Conservation (phyloP, 2,888 invertebrate genomes). For the Pseudoips prasinana region DNA sequence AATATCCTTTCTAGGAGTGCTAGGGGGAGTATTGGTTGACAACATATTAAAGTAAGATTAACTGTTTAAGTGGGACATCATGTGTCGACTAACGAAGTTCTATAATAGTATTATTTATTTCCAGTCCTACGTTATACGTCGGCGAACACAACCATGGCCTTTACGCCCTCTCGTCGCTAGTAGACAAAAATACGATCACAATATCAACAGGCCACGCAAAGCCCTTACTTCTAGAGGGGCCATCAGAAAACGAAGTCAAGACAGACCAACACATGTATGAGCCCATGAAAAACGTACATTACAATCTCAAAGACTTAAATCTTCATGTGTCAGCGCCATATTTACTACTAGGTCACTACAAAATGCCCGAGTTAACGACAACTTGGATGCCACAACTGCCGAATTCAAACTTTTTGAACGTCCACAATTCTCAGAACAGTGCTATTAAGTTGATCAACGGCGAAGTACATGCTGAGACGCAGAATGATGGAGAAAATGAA, state of each 20-base stretch:
- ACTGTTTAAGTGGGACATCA: too few species aligned
- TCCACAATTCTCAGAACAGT: conserved; percentile 44
- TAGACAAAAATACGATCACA: conserved; percentile 94
- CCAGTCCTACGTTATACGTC: conserved; percentile 94
- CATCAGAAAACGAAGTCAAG: conserved; percentile 54
- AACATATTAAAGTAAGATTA: too few species aligned
- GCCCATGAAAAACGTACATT: conserved; percentile 74
- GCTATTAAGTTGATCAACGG: conserved; percentile 66
- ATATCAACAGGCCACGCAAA: conserved; percentile 87
- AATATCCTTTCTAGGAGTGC: too few species aligned
- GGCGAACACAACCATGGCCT: conserved; percentile 92
- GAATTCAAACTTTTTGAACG: conserved; percentile 54
- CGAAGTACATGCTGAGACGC: conserved; percentile 53
- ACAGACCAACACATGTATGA: conserved; percentile 63
- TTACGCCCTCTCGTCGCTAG: conserved; percentile 95
- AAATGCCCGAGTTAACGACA: conserved; percentile 84
- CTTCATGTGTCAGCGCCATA: conserved; percentile 70
- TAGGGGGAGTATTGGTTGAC: too few species aligned
- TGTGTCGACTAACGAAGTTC: too few species aligned
- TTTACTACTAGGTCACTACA: conserved; percentile 85
- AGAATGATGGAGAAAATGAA: conserved; percentile 68
- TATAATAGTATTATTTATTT: conserved; percentile 52
- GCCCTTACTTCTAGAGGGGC: conserved; percentile 89
- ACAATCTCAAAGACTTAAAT: conserved; percentile 67
- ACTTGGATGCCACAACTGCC: conserved; percentile 70